Base-by-base conservation (phyloP, 2,113 vertebrate species). In the Eulacestoma nigropectus region DNA sequence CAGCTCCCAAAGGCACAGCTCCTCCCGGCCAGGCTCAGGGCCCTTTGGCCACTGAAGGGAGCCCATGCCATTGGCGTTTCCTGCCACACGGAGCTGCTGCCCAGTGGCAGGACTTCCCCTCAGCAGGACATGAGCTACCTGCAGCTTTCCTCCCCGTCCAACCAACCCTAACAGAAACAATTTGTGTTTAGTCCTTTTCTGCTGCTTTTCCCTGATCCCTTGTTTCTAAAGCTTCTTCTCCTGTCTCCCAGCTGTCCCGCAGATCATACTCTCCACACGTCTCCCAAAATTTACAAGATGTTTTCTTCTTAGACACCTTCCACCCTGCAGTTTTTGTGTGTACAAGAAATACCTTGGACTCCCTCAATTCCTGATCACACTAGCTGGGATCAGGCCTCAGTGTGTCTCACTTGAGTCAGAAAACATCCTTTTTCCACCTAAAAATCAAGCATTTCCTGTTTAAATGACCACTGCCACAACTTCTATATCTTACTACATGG, bases 51-150 rank as follows among this genome's bases (percentile, higher is more conserved):
- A 0, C 64, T 8, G 33, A 23, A 27, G 59, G 47, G 8, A 49
- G 18, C 2, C 16, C 4, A 0, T 0, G 14, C 27, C 26, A 1
- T 1, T 1, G 5, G 26, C 26, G 9, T 30, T 18, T 10, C 53
- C 57, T 32, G 41, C 30, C 19, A 8, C 53, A 9, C 8, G 0
- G 10, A 83, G n/a, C 55, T 17, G 35, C 67, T 84, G 44, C 59
- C 59, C 78, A 25, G 59, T 1, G 19, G 3, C 50, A 65, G 33
- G 4, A 2, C 26, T n/a, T 15, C 32, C 46, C 33, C 12, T 2
- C 32, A 2, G 10, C 1, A 1, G 74, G 18, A 49, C 32, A 26
- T 33, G 30, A 53, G 16, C 46, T 22, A 6, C 42, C 65, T 42
- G 47, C 75, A 42, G 37, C 27, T 16, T 37, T 21, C 41, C 50